phyloP scores from a whole-genome alignment of 2,888 invertebrate species.

The Vannuccia rotundouncinata region DNA sequence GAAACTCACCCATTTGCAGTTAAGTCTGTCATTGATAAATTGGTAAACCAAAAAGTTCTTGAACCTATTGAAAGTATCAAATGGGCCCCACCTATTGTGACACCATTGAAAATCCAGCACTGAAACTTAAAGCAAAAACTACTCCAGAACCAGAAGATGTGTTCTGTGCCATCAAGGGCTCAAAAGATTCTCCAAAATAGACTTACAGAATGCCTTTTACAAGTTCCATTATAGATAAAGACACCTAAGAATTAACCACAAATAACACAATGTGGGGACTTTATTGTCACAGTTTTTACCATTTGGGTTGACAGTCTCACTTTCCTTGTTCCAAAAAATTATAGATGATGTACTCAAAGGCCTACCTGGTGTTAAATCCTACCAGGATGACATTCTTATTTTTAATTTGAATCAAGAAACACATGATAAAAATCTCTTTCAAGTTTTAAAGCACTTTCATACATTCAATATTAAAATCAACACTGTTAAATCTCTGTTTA shows the following conservation, averaged over 20 bases:
- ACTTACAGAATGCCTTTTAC: conserved; percentile 23
- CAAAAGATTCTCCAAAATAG: conserved; percentile 11
- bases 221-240: neutral
- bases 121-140: too few relatives aligned
- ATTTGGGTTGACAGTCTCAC: neutral
- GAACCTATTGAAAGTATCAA: too few relatives aligned
- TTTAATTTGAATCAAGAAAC: neutral
- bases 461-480: neutral
- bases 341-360: neutral
- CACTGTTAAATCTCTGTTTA: neutral
- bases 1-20: too few relatives aligned
- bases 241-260: neutral
- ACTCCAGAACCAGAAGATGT: neutral
- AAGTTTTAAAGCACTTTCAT: neutral
- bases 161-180: too few relatives aligned
- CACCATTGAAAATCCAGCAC: too few relatives aligned
- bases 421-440: neutral
- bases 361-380: neutral
- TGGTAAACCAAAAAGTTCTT: too few relatives aligned
- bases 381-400: neutral
- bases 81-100: too few relatives aligned
- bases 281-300: conserved; percentile 1
- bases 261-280: conserved; percentile 22
- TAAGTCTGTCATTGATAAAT: too few relatives aligned
- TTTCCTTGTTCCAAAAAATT: neutral